These are phyloP conservation scores for Drosophila orosa DNA, from an alignment of 1,140 invertebrate genomes.

Conservation along the genomic window DNA sequence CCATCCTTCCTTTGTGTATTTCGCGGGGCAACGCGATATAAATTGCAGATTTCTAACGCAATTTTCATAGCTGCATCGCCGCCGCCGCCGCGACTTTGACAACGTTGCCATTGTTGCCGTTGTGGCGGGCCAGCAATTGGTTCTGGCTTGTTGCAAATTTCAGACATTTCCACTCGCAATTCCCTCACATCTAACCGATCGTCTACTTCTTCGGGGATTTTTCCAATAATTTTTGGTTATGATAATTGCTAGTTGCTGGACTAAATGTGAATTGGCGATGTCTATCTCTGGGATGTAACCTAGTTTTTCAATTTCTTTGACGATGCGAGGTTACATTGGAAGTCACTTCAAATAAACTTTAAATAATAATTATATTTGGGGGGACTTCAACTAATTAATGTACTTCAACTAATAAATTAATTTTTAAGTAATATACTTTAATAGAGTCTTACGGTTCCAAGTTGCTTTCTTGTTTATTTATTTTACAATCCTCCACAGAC, in stretches of 20 bases:
- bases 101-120: constrained; percentile 64
- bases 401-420: too few relatives aligned
- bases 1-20: constrained; percentile 35
- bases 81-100: constrained; percentile 61
- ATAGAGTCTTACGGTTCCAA: neutral
- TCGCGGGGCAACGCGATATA: constrained; percentile 70
- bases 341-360: constrained; percentile 15
- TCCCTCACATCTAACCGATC: constrained; percentile 33
- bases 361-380: neutral
- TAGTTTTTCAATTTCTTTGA: too few relatives aligned
- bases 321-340: neutral
- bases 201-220: constrained; percentile 19
- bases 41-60: constrained; percentile 83
- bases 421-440: too few relatives aligned
- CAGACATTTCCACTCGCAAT: constrained; percentile 70
- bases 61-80: constrained; percentile 76
- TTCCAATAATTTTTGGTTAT: constrained; percentile 76
- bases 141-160: constrained; percentile 78
- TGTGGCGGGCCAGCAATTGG: constrained; percentile 54
- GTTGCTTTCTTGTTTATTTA: neutral
- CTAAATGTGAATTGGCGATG: constrained; percentile 42
- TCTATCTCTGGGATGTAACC: constrained; percentile 55
- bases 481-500: neutral
- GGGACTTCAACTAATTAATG: too few relatives aligned
- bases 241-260: constrained; percentile 66